Base-by-base conservation (phyloP, 2,113 vertebrate species). In the Pollachius pollachius region DNA sequence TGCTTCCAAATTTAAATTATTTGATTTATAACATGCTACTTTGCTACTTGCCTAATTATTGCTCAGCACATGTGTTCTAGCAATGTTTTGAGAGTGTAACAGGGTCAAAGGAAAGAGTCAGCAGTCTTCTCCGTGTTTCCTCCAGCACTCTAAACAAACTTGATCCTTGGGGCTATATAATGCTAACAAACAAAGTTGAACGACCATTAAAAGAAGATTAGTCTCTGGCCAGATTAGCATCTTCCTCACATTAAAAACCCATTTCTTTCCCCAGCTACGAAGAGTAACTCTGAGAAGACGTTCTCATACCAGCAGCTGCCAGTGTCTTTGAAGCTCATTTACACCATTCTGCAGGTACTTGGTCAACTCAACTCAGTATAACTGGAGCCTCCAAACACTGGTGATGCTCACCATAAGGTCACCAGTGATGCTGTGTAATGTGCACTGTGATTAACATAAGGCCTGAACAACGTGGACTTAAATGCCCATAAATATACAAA, bases 221-320 rank as follows among this genome's bases (percentile, higher is more conserved):
- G 56, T 62, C 41, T n/a, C 17, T 62, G 19, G 64, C 27, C 34
- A 27, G 23, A 54, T 63, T 18, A 67, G 21, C 18, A 37, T 18
- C 62, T 12, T 52, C 52, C n/a, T 70, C 34, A 69, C 18, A 64
- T 65, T 12, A 71, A 71, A 19, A 30, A 62, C 64, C 58, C 52
- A 11, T 77, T 81, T n/a, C 62, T 41, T 30, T 62, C 4, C 68
- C 65, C 87, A 97, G 95, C 91, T 0, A 85, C 95, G 90, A 98
- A 95, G 89, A 97, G 97, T 73, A 95, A 98, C 74, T 92, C 93
- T 12, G 96, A 97, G 73, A 95, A 92, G 71, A 98, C 94, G 84
- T 98, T 99, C 88, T 96, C 92, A 76, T 98, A 97, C 75, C 95
- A 97, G 86, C 94, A 99, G 68, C 97, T 99, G 67, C 97, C 97